Base-by-base conservation (phyloP, 2,797 vertebrate species). In the Danio choprae region DNA sequence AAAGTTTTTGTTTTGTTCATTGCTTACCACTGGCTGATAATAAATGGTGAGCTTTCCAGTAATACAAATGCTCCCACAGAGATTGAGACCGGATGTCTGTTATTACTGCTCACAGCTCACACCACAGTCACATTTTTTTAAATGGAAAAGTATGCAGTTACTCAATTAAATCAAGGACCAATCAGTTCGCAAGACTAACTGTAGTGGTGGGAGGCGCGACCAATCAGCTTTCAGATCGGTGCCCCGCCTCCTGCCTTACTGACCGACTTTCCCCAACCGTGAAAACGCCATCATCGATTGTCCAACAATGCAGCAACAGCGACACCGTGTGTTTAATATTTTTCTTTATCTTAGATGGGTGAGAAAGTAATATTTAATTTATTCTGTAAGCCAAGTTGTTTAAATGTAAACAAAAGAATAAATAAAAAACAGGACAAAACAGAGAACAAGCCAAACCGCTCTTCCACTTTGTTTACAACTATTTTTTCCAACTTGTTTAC, bases 181-280 rank as follows among this genome's bases (percentile, higher is more conserved):
- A 82, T 84, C n/a, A 43, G 6, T 72, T 69, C 20, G 10, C 29
- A 8, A 58, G 48, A 36, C 6, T 22, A 20, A 22, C 64, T 48
- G 10, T 5, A 10, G 20, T 12, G 13, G 29, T 44, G 9, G 81
- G 68, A 85, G 84, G 82, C 68, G 80, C 70, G 84, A 84, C 84
- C 84, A 87, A 84, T 83, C 80, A 77, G 55, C 43, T 55, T 71
- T 69, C 3, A 63, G 50, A 79, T 36, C 3, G 7, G 41, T 20
- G 20, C 16, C 80, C 82, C 84, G 67, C 77, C 82, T 63, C 46
- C 51, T 63, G 69, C 41, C 59, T 74, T 56, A 74, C 64, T 77
- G 64, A 71, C 76, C 44, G 41, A 63, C 40, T 70, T 84, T 50
- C 50, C 12, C 2, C 22, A 62, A 48, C 2, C 22, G 13, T 68